phyloP scores from a whole-genome alignment of 2,888 invertebrate species.

The Cryptus armator region DNA sequence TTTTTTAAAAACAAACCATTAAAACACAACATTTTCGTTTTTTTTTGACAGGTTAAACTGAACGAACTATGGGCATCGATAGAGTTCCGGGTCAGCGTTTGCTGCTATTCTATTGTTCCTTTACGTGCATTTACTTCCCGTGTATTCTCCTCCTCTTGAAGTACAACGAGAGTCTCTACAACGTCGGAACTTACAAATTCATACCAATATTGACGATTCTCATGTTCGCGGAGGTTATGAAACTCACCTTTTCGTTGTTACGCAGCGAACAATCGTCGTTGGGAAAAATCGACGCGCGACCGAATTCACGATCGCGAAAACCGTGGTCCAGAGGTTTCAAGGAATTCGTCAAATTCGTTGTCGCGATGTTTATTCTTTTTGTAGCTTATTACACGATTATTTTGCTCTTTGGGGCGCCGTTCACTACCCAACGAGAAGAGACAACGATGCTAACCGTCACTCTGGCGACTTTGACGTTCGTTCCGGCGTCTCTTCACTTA shows the following conservation, averaged over 20 bases:
- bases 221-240: conserved; percentile 86
- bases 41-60: neutral
- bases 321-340: conserved; percentile 85
- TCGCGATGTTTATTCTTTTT: conserved; percentile 85
- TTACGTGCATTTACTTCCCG: conserved; percentile 89
- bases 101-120: conserved; percentile 86
- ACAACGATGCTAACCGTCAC: conserved; percentile 89
- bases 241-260: conserved; percentile 83
- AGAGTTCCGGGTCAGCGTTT: conserved; percentile 76
- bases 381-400: conserved; percentile 87
- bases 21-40: neutral
- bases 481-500: conserved; percentile 88
- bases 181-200: conserved; percentile 87
- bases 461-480: conserved; percentile 88
- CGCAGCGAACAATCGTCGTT: conserved; percentile 75
- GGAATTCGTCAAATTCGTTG: conserved; percentile 86
- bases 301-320: conserved; percentile 83
- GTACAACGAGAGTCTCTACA: conserved; percentile 87
- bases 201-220: conserved; percentile 83
- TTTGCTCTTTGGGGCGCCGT: conserved; percentile 90
- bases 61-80: conserved; percentile 69
- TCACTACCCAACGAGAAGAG: conserved; percentile 88
- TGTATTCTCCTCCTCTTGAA: conserved; percentile 87
- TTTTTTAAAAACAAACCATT: neutral
- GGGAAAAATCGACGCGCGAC: conserved; percentile 80